Base-by-base conservation (phyloP, 2,888 invertebrate genomes). In the Ornithoptera alexandrae region DNA sequence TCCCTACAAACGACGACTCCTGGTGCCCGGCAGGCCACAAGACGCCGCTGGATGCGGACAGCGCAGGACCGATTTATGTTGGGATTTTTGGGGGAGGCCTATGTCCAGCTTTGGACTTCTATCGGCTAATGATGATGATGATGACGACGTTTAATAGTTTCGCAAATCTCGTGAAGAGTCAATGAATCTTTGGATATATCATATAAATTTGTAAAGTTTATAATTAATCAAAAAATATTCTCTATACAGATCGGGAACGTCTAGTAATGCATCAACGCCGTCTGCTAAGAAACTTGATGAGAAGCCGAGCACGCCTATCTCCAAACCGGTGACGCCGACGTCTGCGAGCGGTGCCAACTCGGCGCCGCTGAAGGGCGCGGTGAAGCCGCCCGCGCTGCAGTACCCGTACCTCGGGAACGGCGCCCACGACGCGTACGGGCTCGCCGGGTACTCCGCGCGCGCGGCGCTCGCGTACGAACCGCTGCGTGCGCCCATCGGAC, bases 181-280 rank as follows among this genome's bases (percentile, higher is more conserved):
- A 24, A 24, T 24, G 24, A 24, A 24, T 24, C 24, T 24, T 24
- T 24, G 24, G 2, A 24, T 24, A 24, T 24, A 24, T 24, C 24
- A 24, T 24, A 4, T 30, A 30, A 3, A 30, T 30, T 3, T 30
- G 30, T 30, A 30, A 30, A 30, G 30, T 5, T 30, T 30, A 5
- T 30, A 30, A 46, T 46, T 46, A 6, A 46, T 46, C 1, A 50
- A 10, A 18, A 18, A 1, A n/a, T n/a, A 6, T 7, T 3, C 18
- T 1, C 1, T 10, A 72, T 74, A 2, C 72, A 93, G 97, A 80
- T 97, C 97, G 76, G 97, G 97, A 62, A 97, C 97, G 56, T 97
- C 97, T 72, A 97, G 97, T 79, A 97, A 97, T 84, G 97, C 97
- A n/a, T 97, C 97, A 77, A 97, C 97, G 50, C 97, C 97, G 1